Base-by-base conservation (phyloP, 92 coral and sea anemone genomes). In the Epizoanthus fatuus region DNA sequence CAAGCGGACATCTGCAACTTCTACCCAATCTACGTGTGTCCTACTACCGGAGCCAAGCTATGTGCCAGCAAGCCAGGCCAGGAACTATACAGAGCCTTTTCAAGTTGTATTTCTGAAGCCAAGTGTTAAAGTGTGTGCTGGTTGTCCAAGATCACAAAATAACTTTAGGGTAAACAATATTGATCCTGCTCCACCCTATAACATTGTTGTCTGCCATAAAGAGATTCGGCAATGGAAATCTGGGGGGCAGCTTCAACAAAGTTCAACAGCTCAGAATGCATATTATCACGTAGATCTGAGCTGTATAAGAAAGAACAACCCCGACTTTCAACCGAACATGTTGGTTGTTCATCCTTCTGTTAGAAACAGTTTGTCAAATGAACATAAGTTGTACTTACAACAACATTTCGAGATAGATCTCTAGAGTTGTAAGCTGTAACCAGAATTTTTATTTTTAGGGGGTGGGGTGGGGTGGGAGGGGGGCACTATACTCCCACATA, bases 291-390 rank as follows among this genome's bases (percentile, higher is more conserved):
- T 69, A 42, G 84, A 80, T 80, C 15, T 63, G 12, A 53, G 52
- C 59, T 80, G 84, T 64, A 80, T 80, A 57, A 16, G 69, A 64
- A 80, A 80, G 32, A 80, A 80, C 73, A 80, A 80, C 74, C 71
- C 71, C 3, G 17, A 80, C 53, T 80, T 80, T 72, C 45, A 80
- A 80, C 56, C 74, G 15, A 47, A 10, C 65, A 80, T 80, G 74
- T 25, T 63, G 15, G 57, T 25, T 19, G 37, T 80, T 12, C 55
- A 58, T 35, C 17, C 58, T 8, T 25, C 53, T 52, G 67, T 74
- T 37, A 74, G 57, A 52, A 74, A 45, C 80, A 10, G 60, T n/a
- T 53, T 74, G 20, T 29, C 51, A 74, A 49, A 49, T 9, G 63
- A 74, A 74, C 80, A 74, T 52, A 74, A 37, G 8, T 44, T 44